These are phyloP conservation scores for Grus americana DNA, from an alignment of 2,113 vertebrate genomes.

Conservation along the genomic window DNA sequence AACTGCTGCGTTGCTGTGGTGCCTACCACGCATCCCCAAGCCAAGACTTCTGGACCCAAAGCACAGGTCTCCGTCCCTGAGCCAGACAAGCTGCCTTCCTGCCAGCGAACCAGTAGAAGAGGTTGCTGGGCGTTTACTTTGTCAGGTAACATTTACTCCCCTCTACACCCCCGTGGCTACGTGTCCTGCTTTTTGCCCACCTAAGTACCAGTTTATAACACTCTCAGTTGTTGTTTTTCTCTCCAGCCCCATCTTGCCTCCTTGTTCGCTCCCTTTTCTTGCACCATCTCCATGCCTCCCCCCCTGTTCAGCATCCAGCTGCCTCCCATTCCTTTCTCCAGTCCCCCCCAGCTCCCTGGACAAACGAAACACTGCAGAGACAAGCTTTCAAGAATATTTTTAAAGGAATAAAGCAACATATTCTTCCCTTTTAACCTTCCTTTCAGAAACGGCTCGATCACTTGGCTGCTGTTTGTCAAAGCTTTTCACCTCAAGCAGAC, in stretches of 20 bases:
- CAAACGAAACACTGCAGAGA: background rate
- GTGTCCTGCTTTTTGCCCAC: background rate
- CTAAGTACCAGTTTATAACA: background rate
- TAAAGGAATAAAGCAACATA: background rate
- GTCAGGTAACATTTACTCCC: background rate
- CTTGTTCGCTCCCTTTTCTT: background rate
- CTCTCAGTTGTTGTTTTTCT: background rate
- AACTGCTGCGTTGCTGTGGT: rapidly evolving
- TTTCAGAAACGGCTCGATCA: background rate
- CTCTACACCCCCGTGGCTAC: background rate
- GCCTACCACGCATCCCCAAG: background rate
- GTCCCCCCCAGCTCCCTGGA: background rate
- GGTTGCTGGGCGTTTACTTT: background rate
- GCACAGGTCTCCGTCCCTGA: background rate
- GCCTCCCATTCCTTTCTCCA: background rate
- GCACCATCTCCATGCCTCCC: background rate
- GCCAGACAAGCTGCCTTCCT: background rate
- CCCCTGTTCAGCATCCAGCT: background rate
- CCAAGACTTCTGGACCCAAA: background rate
- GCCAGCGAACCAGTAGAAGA: background rate
- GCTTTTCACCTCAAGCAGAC: background rate
- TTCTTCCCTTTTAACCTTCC: background rate
- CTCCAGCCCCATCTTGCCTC: background rate
- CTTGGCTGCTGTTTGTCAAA: background rate
- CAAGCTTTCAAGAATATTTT: background rate